Evolutionary conservation across 2,888 invertebrate species (phyloP).

Genomic region (Congeria kusceri): DNA sequence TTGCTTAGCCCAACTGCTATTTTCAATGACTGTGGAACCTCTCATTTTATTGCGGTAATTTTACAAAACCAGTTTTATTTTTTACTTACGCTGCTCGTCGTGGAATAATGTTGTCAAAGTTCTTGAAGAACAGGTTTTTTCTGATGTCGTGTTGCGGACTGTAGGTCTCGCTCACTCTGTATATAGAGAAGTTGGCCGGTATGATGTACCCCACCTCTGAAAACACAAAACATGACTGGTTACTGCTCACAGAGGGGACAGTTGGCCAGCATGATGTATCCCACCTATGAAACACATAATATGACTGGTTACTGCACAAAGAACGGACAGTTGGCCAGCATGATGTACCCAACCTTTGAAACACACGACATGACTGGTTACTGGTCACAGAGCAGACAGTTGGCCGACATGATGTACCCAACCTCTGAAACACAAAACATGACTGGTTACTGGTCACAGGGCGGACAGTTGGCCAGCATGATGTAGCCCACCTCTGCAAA

Average conservation of each 20-base stretch:
- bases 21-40: no score
- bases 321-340: neutral
- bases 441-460: no score
- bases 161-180: conserved; percentile 89
- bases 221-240: conserved; percentile 48
- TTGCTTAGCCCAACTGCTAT: no score
- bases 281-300: no score
- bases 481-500: no score
- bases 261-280: neutral
- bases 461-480: neutral
- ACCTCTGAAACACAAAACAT: no score
- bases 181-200: conserved; percentile 90
- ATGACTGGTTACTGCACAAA: no score
- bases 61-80: neutral
- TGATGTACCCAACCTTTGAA: neutral
- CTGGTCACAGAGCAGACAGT: no score
- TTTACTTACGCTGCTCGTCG: conserved; percentile 76
- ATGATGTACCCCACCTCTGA: conserved; percentile 87
- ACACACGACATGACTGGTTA: no score
- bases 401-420: neutral
- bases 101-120: conserved; percentile 76
- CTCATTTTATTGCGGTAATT: no score
- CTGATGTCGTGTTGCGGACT: conserved; percentile 92
- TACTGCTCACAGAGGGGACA: neutral
- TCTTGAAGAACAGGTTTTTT: conserved; percentile 88